Evolutionary conservation across 2,113 vertebrate species (phyloP), one percentile per base, ranked within the genome.

Genomic region (Lampris megalopsis): DNA sequence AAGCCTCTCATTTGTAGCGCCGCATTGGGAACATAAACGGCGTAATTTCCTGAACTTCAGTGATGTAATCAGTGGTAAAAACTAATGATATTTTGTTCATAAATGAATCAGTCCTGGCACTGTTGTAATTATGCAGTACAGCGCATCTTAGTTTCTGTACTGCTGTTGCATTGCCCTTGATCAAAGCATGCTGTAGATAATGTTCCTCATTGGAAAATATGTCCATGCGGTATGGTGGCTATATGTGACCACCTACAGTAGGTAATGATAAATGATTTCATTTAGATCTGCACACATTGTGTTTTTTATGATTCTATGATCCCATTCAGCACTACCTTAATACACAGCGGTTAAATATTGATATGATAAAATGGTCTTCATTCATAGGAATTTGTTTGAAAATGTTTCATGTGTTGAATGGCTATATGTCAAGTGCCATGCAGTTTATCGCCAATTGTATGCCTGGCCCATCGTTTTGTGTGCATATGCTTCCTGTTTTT

Each of bases 61-160:
- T 92, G 91, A 92, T 91, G 89, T 88, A 90, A 92, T 91, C 88
- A 79, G 84, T 50, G 63, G 83, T 90, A 90, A 91, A 91, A 93
- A 80, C 8, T 61, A 73, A 82, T 57, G 80, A 71, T 68, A 35
- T 75, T 69, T n/a, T 75, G 79, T 53, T 52, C 9, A 49, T 81
- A 81, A 78, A 37, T 75, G 7, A 81, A 77, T 49, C 48, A 52
- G 60, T 63, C 3, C 37, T 50, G 8, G 60, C 11, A 54, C 52
- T 63, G 83, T 24, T 24, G 24, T 24, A 24, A 24, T 24, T 24
- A 74, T 84, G 88, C 82, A 78, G 77, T 8, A 3, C 24, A 37
- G 64, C 68, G 73, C 1, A 47, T 76, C 52, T 75, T 24, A 24
- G 24, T 24, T 24, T 24, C 24, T 24, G 57, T 8, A 13, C 62